A percentile compares a stretch with the other conserved stretches of the same genome.
Evolutionary conservation across 2,113 vertebrate genomes (phyloP).

Genomic region (Anarhynchus alexandrinus): DNA sequence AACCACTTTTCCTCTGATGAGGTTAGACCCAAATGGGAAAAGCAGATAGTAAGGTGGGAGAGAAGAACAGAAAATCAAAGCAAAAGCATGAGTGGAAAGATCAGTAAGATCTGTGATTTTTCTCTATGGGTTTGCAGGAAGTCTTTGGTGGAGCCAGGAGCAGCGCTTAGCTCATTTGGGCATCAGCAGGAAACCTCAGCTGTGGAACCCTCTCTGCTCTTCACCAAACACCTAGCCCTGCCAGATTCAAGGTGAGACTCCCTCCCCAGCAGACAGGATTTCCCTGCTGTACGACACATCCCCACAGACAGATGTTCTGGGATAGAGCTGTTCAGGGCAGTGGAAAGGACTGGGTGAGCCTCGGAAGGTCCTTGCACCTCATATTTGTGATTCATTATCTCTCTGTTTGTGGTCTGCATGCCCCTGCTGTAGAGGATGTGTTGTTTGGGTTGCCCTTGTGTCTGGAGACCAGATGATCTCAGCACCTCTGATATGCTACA

Average conservation of each 20-base stretch:
- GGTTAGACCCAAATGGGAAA: not conserved
- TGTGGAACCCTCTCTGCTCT: not conserved
- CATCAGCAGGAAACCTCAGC: not conserved
- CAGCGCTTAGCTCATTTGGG: not conserved
- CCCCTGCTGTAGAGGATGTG: not conserved
- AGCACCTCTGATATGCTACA: not conserved
- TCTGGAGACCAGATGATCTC: not conserved
- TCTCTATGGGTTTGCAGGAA: not conserved
- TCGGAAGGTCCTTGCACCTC: not conserved
- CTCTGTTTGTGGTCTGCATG: not conserved
- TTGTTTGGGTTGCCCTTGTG: not conserved
- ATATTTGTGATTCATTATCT: not conserved
- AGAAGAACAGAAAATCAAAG: not conserved
- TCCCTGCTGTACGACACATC: not conserved
- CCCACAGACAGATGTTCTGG: not conserved
- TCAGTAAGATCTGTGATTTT: not conserved
- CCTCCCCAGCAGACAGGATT: not conserved
- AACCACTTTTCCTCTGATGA: not conserved
- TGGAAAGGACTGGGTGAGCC: not conserved
- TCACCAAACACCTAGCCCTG: not conserved
- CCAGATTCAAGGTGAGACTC: not conserved
- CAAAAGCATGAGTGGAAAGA: not conserved
- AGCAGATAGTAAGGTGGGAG: not conserved
- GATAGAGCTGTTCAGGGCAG: too few species aligned
- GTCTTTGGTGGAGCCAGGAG: not conserved